Percentiles rank a stretch among this genome's conserved stretches.
These are phyloP conservation scores for Latrodectus geometricus DNA, from an alignment of 1,140 invertebrate genomes.

Conservation along the genomic window DNA sequence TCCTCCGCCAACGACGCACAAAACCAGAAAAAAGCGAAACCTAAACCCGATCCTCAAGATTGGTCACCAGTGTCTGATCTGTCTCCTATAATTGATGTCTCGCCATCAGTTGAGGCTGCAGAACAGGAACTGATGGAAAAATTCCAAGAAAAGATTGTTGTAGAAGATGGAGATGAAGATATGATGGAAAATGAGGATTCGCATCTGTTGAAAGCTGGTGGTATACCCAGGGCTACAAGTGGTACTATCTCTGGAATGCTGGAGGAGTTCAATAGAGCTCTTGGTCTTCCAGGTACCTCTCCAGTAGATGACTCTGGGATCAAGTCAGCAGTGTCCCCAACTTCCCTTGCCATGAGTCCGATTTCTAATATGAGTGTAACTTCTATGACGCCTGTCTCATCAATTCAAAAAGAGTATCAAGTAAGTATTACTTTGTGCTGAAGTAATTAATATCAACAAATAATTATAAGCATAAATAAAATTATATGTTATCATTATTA, in stretches of 20 bases:
- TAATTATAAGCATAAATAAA: too few relatives aligned
- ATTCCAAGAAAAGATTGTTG: slow-evolving; percentile 40
- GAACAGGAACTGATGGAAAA: slow-evolving; percentile 71
- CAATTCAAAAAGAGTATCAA: slow-evolving; percentile 50
- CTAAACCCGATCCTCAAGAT: slow-evolving; percentile 67
- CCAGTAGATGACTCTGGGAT: slow-evolving; percentile 56
- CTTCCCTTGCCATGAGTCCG: slow-evolving; percentile 50
- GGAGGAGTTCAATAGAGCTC: slow-evolving; percentile 71
- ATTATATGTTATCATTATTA: too few relatives aligned
- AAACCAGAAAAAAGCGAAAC: slow-evolving; percentile 68
- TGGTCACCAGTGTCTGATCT: slow-evolving; percentile 72
- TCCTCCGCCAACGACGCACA: slow-evolving; percentile 69
- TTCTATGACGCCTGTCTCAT: slow-evolving; percentile 17
- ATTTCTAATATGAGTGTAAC: slow-evolving; percentile 16
- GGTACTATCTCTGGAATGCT: slow-evolving; percentile 72
- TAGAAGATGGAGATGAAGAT: slow-evolving; percentile 56
- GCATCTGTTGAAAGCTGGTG: slow-evolving; percentile 42
- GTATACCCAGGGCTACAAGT: slow-evolving; percentile 64
- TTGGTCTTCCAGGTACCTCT: slow-evolving; percentile 58
- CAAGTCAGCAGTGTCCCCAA: slow-evolving; percentile 53
- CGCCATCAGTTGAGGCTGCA: slow-evolving; percentile 71
- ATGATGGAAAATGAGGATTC: slow-evolving; percentile 63
- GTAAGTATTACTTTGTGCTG: slow-evolving; percentile 1
- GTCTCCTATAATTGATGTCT: slow-evolving; percentile 72
- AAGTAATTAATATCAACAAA: too few relatives aligned